Percentiles rank a stretch among this genome's conserved stretches.
phyloP scores from a whole-genome alignment of 2,113 vertebrate species.

The Pipa parva region DNA sequence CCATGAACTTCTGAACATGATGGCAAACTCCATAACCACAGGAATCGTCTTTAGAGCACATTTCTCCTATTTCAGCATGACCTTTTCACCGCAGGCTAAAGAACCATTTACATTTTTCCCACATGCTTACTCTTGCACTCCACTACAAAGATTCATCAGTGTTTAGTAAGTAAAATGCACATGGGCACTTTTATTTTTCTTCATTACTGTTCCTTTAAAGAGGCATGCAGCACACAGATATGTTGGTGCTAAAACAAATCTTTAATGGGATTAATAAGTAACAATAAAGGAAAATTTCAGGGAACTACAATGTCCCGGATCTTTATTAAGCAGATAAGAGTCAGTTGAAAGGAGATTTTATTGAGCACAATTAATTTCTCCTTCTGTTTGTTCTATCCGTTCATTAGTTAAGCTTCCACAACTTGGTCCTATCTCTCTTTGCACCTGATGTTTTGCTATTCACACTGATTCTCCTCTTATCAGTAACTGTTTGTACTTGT shows the following conservation, averaged over 20 bases:
- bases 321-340: conserved; percentile 39
- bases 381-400: conserved; percentile 33
- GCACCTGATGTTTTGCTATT: conserved; percentile 41
- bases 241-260: neutral
- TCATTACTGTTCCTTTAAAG: too few species aligned
- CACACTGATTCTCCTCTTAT: conserved; percentile 29
- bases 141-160: too few species aligned
- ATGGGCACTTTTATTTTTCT: too few species aligned
- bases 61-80: too few species aligned
- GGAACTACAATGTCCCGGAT: conserved; percentile 9
- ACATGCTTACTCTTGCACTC: too few species aligned
- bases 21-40: too few species aligned
- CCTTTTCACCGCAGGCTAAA: too few species aligned
- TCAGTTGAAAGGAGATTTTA: conserved; percentile 32
- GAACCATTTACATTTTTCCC: too few species aligned
- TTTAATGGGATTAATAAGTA: neutral
- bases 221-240: too few species aligned
- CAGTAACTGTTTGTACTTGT: conserved; percentile 29
- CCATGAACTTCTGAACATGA: too few species aligned
- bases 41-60: too few species aligned
- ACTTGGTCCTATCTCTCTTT: conserved; percentile 27
- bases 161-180: too few species aligned
- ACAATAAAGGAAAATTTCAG: conserved; percentile 21
- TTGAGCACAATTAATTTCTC: conserved; percentile 36
- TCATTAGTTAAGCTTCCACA: conserved; percentile 37